Base-by-base conservation (phyloP, 2,797 vertebrate species). In the Chelidonichthys spinosus region DNA sequence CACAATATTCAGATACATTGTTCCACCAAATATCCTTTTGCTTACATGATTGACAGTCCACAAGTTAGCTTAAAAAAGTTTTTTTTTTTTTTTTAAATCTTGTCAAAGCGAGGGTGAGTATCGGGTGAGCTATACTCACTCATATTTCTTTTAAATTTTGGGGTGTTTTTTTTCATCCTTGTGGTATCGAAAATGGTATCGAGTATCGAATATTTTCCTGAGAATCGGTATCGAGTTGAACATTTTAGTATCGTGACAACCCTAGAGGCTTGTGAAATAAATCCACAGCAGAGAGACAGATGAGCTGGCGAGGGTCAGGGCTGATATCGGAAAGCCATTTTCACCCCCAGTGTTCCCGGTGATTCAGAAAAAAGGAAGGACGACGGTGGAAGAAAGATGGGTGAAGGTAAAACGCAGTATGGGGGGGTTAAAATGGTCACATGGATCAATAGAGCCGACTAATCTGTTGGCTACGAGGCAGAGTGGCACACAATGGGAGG, bases 311-410 rank as follows among this genome's bases (percentile, higher is more conserved):
- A 14, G 78, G 86, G 89, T 89, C 82, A 90, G 72, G 79, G 69
- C 70, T 65, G 81, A 85, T 83, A 89, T 85, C 85, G 92, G 68
- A 93, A 92, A 90, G 72, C 84, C 66, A 92, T 92, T 94, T 92
- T 87, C 79, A 10, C 74, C 62, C 66, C 62, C 66, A 81, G 53
- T 70, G 76, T 79, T 84, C 59, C 50, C 8, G 7, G 84, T 88
- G 82, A 87, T 82, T 62, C 67, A 18, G 81, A 89, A 72, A 75
- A 82, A 14, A 50, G 18, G 33, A 63, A 14, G 49, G 49, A 59
- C 32, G 9, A 5, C 25, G 25, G 25, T 25, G 11, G 54, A 83
- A 65, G 66, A 80, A 77, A 65, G 49, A 73, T 69, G 7, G 36
- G 42, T 69, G 59, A 35, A 69, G 56, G 62, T 69, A 69, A 75